phyloP scores from a whole-genome alignment of 1,140 invertebrate species.

The Cotesia typhae region DNA sequence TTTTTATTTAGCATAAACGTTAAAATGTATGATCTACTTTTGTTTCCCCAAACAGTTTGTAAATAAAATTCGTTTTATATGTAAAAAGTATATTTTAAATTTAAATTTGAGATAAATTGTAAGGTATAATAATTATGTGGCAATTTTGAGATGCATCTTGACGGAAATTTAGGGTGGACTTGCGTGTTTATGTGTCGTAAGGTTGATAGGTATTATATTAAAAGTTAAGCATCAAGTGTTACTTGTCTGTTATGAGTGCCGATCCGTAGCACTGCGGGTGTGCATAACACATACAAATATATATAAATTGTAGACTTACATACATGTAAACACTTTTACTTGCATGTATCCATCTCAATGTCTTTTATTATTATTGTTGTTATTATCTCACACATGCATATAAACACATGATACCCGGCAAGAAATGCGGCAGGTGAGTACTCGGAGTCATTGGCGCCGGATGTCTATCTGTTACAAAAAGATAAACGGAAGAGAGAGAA shows the following conservation, averaged over 20 bases:
- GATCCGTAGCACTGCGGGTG: conserved; percentile 44
- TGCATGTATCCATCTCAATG: neutral
- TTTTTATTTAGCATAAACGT: too few relatives aligned
- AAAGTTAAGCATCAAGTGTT: conserved; percentile 16
- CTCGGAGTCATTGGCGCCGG: neutral
- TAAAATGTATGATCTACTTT: too few relatives aligned
- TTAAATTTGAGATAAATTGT: too few relatives aligned
- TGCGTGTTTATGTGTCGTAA: conserved; percentile 26
- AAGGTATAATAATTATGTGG: neutral
- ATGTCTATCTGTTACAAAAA: neutral
- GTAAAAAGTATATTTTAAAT: too few relatives aligned
- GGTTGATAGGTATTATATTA: conserved; percentile 7
- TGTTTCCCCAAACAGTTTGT: too few relatives aligned
- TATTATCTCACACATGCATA: neutral
- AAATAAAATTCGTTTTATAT: too few relatives aligned
- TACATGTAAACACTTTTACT: too few relatives aligned
- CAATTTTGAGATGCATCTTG: neutral
- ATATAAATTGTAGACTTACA: too few relatives aligned
- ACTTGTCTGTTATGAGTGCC: conserved; percentile 41
- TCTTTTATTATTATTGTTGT: neutral
- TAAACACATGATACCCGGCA: neutral
- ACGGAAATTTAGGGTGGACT: conserved; percentile 9
- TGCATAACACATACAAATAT: conserved; percentile 57
- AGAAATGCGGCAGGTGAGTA: conserved; percentile 9
- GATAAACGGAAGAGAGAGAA: too few relatives aligned